Base-by-base conservation (phyloP, 2,797 vertebrate genomes). In the Tenualosa thibaudeaui region DNA sequence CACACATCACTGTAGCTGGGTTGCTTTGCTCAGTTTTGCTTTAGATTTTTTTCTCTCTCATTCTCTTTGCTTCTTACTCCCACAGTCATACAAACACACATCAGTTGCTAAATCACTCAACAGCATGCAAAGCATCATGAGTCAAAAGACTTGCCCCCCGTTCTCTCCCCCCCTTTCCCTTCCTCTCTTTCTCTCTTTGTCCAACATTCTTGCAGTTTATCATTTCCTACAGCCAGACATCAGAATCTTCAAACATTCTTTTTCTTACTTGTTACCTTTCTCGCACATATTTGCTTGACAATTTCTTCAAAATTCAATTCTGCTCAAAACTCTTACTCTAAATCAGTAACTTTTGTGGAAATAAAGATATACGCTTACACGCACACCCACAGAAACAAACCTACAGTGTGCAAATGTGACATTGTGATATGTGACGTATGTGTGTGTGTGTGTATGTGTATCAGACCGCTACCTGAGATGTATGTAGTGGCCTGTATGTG, bases 401-500 rank as follows among this genome's bases (percentile, higher is more conserved):
- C 3, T 46, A 46, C 3, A 46, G 46, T 46, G 7, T 4, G 46
- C 46, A 46, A 46, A 46, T 46, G 46, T 46, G 46, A 46, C 4
- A 46, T 31, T 31, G 31, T 31, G 31, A 31, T 31, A 31, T 31
- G 31, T 31, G 31, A 31, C 31, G 31, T 31, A 31, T 31, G 31
- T 31, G 31, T 31, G 31, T 31, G 31, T 31, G 46, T 46, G 46
- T 46, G 46, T 46, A 4, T 4, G 46, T 46, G 46, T 46, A 3
- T 31, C 31, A 31, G 31, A 31, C 31, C 31, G 0, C 31, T 31
- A 31, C 31, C 31, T 31, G 31, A 31, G 31, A 31, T 99, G 99
- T 89, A 97, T 98, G 91, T 99, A 99, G 0, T 97, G 99, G 49
- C 15, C 1, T 53, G 13, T 53, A 12, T 53, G 13, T 53, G 58